Base-by-base conservation (phyloP, 2,113 vertebrate genomes). In the Progne subis region DNA sequence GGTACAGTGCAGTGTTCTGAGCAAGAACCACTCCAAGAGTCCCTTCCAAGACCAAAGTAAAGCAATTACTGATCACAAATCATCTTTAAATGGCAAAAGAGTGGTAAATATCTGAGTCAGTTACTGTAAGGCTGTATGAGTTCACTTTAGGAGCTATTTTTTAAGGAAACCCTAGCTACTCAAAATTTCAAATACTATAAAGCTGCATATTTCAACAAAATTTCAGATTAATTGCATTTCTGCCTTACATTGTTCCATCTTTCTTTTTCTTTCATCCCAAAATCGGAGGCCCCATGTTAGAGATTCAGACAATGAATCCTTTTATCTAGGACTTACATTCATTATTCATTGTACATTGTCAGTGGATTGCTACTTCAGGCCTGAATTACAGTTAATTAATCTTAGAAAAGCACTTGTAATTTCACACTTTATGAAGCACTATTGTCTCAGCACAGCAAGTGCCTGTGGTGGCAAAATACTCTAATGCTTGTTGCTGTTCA, bases 301-400 rank as follows among this genome's bases (percentile, higher is more conserved):
- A 56, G 76, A 79, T 79, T 82, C 88, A 96, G 79, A 96, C 86
- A 95, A 88, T 37, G 79, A 91, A 94, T 88, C 88, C 72, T 96
- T 97, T 97, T 88, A 97, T 97, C 94, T 96, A 31, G 65, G 50
- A 37, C 11, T 18, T 74, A 7, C 69, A 96, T 97, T 97, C 91
- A 95, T 97, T 95, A 97, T 97, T 97, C 70, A 94, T 97, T 94
- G 65, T 95, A 21, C 52, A 12, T 97, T 96, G 95, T 96, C 90
- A 91, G 69, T 92, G 78, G 75, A 93, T 96, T 97, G 88, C 91
- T 96, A 79, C 75, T 95, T 93, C 78, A 91, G 82, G 69, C 81
- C 52, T 96, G 95, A 93, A 94, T 96, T 97, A 96, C 79, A 96
- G 91, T 87, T 97, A 97, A 97, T 97, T 97, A 96, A 94, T 97